A percentile compares a stretch with the other conserved stretches of the same genome.
These are phyloP conservation scores for Agrotis segetum DNA, from an alignment of 2,888 invertebrate genomes.

Conservation along the genomic window DNA sequence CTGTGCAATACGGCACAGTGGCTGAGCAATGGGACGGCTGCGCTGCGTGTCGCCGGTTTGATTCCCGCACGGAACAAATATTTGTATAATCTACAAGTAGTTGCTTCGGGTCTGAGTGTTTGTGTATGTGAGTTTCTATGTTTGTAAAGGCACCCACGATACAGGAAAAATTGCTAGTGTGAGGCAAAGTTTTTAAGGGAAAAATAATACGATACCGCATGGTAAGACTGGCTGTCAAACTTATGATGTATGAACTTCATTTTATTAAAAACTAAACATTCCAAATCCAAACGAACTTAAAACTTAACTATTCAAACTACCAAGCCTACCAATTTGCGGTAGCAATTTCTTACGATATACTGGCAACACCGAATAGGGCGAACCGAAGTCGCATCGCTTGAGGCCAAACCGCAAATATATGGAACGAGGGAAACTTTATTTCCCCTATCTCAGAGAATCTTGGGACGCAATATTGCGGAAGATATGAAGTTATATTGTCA, in stretches of 20 bases:
- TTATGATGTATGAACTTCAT: neutral
- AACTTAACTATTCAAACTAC: conserved; percentile 43
- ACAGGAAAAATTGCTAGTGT: too few species aligned
- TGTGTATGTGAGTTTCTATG: too few species aligned
- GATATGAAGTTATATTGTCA: conserved; percentile 66
- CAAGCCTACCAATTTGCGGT: conserved; percentile 42
- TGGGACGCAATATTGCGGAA: conserved; percentile 59
- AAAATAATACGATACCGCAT: too few species aligned
- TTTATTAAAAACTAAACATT: neutral
- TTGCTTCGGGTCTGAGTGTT: too few species aligned
- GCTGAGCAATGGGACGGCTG: too few species aligned
- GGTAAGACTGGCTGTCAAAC: too few species aligned
- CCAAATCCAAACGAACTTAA: conserved; percentile 12
- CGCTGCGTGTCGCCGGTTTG: too few species aligned
- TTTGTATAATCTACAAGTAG: too few species aligned
- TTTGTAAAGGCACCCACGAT: too few species aligned
- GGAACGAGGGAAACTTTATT: conserved; percentile 67
- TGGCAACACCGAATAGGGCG: conserved; percentile 46
- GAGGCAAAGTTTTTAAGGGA: too few species aligned
- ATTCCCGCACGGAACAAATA: too few species aligned
- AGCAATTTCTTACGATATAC: conserved; percentile 58
- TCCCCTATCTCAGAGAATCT: conserved; percentile 66
- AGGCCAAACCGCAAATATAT: conserved; percentile 71
- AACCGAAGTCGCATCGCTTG: conserved; percentile 49
- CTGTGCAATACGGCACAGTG: too few species aligned